phyloP scores from a whole-genome alignment of 2,113 vertebrate species.

The Ceratotherium simum region DNA sequence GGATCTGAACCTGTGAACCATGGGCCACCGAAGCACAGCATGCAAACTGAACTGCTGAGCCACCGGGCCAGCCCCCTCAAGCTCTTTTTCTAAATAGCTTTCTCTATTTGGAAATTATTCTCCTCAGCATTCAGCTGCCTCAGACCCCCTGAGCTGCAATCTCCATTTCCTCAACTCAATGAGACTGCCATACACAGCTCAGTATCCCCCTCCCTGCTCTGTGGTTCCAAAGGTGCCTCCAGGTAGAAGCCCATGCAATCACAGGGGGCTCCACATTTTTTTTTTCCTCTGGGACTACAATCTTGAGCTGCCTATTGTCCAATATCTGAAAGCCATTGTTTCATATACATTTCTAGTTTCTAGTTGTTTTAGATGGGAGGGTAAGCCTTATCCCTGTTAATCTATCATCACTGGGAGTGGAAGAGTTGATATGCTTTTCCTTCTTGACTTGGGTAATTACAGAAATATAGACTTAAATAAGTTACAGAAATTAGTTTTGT shows the following conservation, averaged over 20 bases:
- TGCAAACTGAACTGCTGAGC: too few relatives aligned
- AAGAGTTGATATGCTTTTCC: not conserved
- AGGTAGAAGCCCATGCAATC: not conserved
- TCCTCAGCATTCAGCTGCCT: not conserved
- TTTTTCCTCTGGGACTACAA: not conserved
- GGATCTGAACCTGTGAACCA: too few relatives aligned
- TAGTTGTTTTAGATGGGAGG: not conserved
- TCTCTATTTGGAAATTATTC: not conserved
- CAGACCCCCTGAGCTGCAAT: not conserved
- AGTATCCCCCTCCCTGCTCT: not conserved
- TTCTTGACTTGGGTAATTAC: not conserved
- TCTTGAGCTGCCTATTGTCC: not conserved
- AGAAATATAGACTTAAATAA: not conserved
- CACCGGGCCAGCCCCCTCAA: not conserved
- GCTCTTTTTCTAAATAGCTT: not conserved
- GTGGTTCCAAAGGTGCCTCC: not conserved
- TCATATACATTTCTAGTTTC: not conserved
- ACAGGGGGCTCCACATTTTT: not conserved
- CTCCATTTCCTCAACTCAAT: not conserved
- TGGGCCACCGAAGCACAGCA: too few relatives aligned
- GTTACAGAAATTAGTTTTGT: not conserved
- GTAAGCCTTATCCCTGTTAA: not conserved
- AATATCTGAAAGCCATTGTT: slow-evolving; percentile 22
- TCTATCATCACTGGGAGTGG: not conserved
- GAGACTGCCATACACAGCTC: not conserved